phyloP scores from a whole-genome alignment of 2,113 vertebrate genomes.

The Phylloscopus trochiloides region DNA sequence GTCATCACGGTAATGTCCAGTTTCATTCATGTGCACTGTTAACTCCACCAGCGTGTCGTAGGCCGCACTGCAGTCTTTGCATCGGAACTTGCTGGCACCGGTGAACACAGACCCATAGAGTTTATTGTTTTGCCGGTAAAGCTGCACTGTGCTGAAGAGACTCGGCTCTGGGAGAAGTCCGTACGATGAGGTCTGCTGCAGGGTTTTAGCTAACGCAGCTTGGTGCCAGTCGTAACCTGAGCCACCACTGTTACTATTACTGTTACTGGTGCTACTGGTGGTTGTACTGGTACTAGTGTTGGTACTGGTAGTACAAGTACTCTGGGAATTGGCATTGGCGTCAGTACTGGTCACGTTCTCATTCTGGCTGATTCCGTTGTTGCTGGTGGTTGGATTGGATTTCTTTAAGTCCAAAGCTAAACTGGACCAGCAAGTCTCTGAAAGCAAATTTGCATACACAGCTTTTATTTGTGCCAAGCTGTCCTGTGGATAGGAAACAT shows the following conservation, averaged over 20 bases:
- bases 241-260: slow-evolving; percentile 72
- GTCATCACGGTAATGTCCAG: slow-evolving; percentile 97
- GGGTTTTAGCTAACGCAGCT: slow-evolving; percentile 94
- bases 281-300: slow-evolving; percentile 58
- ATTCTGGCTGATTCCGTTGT: slow-evolving; percentile 78
- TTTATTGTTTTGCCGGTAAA: slow-evolving; percentile 97
- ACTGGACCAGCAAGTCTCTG: slow-evolving; percentile 95
- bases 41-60: slow-evolving; percentile 97
- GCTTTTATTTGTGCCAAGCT: slow-evolving; percentile 98
- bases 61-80: slow-evolving; percentile 96
- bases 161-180: slow-evolving; percentile 96
- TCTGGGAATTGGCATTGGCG: slow-evolving; percentile 22
- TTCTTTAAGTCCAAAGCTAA: slow-evolving; percentile 92
- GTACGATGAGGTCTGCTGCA: slow-evolving; percentile 90
- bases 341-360: slow-evolving; percentile 57
- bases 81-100: slow-evolving; percentile 97
- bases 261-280: slow-evolving; percentile 69
- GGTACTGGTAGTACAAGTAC: slow-evolving; percentile 35
- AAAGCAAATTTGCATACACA: slow-evolving; percentile 93
- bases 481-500: slow-evolving; percentile 87
- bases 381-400: slow-evolving; percentile 79
- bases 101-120: slow-evolving; percentile 97
- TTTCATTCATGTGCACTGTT: slow-evolving; percentile 98
- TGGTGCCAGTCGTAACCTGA: slow-evolving; percentile 98
- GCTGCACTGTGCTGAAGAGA: slow-evolving; percentile 98